Evolutionary conservation across 2,113 vertebrate species (phyloP).

Genomic region (Sprattus sprattus): DNA sequence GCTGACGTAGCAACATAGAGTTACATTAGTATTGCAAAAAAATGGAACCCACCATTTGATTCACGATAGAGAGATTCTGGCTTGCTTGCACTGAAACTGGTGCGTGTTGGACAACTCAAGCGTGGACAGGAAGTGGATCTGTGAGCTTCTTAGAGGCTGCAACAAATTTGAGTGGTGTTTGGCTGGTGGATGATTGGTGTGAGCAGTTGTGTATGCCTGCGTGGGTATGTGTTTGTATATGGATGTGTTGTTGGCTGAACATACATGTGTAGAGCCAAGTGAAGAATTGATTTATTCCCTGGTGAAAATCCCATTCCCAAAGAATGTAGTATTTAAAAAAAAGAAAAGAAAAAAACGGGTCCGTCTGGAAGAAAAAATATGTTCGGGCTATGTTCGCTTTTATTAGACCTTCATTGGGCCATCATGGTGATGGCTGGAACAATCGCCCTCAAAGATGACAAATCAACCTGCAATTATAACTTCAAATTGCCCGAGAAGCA

Average conservation of each 20-base stretch:
- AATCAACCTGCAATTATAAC: constrained; percentile 65
- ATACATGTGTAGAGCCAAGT: constrained; percentile 52
- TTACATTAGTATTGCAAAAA: too few species aligned
- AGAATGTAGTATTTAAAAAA: neutral
- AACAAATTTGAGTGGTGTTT: neutral
- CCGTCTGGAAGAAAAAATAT: constrained; percentile 49
- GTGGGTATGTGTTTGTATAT: neutral
- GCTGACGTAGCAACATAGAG: too few species aligned
- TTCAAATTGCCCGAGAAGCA: constrained; percentile 31
- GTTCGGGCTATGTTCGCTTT: constrained; percentile 41
- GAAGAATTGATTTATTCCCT: constrained; percentile 56
- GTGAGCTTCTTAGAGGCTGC: too few species aligned
- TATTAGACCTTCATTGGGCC: constrained; percentile 42
- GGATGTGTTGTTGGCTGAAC: neutral
- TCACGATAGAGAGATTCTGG: too few species aligned
- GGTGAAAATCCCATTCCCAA: constrained; percentile 41
- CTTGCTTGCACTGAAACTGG: too few species aligned
- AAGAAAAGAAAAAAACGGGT: constrained; percentile 28
- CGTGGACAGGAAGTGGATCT: too few species aligned
- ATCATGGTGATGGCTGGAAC: constrained; percentile 41
- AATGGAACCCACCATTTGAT: too few species aligned
- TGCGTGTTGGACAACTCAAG: too few species aligned
- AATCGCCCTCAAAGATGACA: constrained; percentile 49
- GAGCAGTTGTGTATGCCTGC: neutral
- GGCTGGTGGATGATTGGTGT: neutral